Evolutionary conservation across 2,113 vertebrate species (phyloP), one percentile per base, ranked within the genome.

Genomic region (Gobiocypris rarus): DNA sequence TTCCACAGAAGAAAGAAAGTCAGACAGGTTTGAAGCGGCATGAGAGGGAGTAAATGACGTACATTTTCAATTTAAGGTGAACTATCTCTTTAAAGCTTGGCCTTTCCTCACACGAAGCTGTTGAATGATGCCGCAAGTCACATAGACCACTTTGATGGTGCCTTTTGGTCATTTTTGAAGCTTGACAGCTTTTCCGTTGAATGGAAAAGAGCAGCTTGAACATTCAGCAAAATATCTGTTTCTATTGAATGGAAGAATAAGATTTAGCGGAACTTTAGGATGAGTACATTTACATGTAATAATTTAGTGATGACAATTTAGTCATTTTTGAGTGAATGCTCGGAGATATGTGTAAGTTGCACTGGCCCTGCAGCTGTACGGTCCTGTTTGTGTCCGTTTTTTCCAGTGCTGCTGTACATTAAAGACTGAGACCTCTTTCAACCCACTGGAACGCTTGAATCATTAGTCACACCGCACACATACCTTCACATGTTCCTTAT

Each of bases 381-480:
- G 89, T 82, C 80, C 85, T 5, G 87, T 90, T 90, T 89, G 86
- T 91, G 88, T 83, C 84, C 67, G 73, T 0, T 56, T 31, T 34
- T 65, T 82, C 84, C 45, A 67, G 65, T 50, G 70, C 78, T 28
- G 65, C 38, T 54, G 6, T 54, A 54, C 78, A 81, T 50, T 43
- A 45, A 38, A 17, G 19, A 90, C 86, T 89, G 89, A 89, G 87
- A 52, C 48, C 71, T 78, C 89, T 87, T 91, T 92, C 85, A 92
- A 65, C 14, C 4, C 0, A 0, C 80, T 87, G 89, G 85, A 91
- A 87, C 84, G 9, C 76, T 82, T 28, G 70, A 85, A 81, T 54
- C 82, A 69, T 86, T 87, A 8, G 7, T 87, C 91, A 87, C 89
- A 90, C 90, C 1, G 80, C 89, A 88, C 83, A 65, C 3, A 83